Evolutionary conservation across 2,113 vertebrate genomes (phyloP), one percentile per base, ranked within the genome.

Genomic region (Ginglymostoma cirratum): DNA sequence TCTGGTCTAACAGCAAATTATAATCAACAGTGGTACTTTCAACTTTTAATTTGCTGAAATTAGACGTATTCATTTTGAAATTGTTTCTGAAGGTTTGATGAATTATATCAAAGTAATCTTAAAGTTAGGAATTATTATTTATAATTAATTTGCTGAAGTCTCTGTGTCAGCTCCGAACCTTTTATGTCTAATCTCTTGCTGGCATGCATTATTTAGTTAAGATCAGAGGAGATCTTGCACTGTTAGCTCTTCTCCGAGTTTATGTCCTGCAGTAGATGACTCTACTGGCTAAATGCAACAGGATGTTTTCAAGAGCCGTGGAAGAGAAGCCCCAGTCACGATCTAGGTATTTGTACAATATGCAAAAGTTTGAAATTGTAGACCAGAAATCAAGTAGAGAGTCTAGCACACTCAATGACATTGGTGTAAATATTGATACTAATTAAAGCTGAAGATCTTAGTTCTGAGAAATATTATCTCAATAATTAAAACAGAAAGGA

Each of bases 81-180:
- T 95, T 76, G 69, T 52, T 72, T 95, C 69, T 95, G 94, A 95
- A 52, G 42, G 27, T 95, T 95, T 76, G 45, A 72, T 95, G 24
- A 72, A 95, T 95, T 70, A 95, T 76, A 34, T 72, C 52, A 66
- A 94, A 94, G 38, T 45, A 24, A 45, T 70, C 42, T 70, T 42
- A 94, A 72, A 95, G 69, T 27, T 48, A 52, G 24, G 69, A 52
- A 21, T 95, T 95, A 95, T 95, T 95, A 76, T 95, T 95, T 95
- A 95, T 76, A 95, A 95, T 72, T 76, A 95, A 94, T 48, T 24
- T 76, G 10, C 42, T 95, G 27, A 61, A 72, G 42, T 27, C 4
- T 94, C 27, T 66, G 34, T 95, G 38, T 72, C 52, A 14, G 69
- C 94, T 30, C 24, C 19, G 8, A 72, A 17, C 69, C 94, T 72